These are phyloP conservation scores for Heterodera filipjevi DNA, from an alignment of 2,888 invertebrate genomes.

Conservation along the genomic window DNA sequence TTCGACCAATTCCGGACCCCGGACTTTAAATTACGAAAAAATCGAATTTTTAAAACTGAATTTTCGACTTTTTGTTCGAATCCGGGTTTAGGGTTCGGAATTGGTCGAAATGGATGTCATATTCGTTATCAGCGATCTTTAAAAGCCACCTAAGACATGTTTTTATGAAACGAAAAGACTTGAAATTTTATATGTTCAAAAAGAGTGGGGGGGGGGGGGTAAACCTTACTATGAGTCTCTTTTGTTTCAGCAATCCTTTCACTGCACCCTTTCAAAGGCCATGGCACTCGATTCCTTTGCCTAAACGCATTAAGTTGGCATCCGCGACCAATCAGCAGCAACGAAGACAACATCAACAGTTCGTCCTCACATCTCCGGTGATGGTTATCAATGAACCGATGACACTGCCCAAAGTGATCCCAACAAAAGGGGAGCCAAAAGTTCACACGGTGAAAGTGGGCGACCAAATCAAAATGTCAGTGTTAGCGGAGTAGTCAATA, in stretches of 20 bases:
- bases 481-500: too few species aligned
- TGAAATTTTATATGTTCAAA: neutral
- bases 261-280: neutral
- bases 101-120: too few species aligned
- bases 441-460: neutral
- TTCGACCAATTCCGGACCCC: too few species aligned
- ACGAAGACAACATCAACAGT: neutral
- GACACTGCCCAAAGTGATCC: conserved; percentile 7
- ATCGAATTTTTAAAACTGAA: too few species aligned
- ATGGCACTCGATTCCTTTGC: conserved; percentile 3
- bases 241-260: neutral
- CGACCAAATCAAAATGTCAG: conserved; percentile 5
- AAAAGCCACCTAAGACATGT: too few species aligned
- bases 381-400: neutral
- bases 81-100: too few species aligned
- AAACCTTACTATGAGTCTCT: too few species aligned
- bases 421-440: neutral
- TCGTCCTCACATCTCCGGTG: neutral
- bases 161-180: neutral
- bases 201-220: too few species aligned
- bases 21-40: too few species aligned
- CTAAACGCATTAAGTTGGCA: neutral
- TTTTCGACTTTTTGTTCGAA: too few species aligned
- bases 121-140: too few species aligned
- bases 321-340: neutral